Conservation (phyloP, 2,888 invertebrate species). For the Hoplodrina blanda region DNA sequence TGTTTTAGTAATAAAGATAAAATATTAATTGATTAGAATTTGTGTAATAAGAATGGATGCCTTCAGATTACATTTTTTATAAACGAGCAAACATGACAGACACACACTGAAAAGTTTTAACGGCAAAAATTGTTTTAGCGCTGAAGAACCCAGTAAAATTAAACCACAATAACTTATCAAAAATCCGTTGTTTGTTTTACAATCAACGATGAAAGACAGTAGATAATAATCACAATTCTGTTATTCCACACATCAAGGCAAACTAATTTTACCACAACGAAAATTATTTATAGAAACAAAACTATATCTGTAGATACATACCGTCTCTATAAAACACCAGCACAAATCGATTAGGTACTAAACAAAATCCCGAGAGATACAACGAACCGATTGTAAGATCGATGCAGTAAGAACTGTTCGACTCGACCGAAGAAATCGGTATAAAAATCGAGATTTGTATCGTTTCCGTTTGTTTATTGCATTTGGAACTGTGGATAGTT, state of each 20-base stretch:
- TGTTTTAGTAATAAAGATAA: background rate
- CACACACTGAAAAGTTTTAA: background rate
- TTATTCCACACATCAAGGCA: conserved; percentile 20
- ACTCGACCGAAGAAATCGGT: conserved; percentile 64
- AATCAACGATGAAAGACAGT: background rate
- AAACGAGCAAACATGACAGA: background rate
- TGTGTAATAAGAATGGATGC: background rate
- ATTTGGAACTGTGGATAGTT: conserved; percentile 75
- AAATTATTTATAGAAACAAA: conserved; percentile 37
- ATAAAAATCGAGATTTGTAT: conserved; percentile 80
- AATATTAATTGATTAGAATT: background rate
- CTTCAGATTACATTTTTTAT: background rate
- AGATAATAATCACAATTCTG: conserved; percentile 2
- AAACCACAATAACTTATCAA: background rate
- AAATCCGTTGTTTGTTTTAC: background rate
- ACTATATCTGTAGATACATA: conserved; percentile 42
- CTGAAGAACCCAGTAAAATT: background rate
- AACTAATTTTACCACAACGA: conserved; percentile 31
- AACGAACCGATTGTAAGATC: conserved; percentile 66
- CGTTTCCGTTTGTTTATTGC: conserved; percentile 80
- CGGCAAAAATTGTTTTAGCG: background rate
- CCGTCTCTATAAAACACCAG: conserved; percentile 42
- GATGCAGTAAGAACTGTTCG: conserved; percentile 68
- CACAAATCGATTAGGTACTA: conserved; percentile 50
- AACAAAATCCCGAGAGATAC: conserved; percentile 41